Conservation (phyloP, 2,888 invertebrate species). For the Labia minor region DNA sequence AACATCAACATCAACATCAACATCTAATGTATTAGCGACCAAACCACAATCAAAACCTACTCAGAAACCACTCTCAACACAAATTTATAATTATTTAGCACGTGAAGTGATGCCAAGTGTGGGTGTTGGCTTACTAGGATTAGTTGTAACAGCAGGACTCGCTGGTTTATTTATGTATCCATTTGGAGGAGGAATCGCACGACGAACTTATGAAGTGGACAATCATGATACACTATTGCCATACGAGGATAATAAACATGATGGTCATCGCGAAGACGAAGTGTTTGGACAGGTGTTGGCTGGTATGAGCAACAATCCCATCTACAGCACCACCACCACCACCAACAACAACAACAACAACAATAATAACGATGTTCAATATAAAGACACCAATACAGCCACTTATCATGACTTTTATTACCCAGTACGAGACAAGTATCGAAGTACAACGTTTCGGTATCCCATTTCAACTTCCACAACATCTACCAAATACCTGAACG, state of each 20-base stretch:
- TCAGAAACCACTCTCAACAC: constrained; percentile 54
- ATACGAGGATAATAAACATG: constrained; percentile 38
- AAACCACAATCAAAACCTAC: constrained; percentile 29
- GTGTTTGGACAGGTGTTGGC: constrained; percentile 63
- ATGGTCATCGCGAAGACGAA: constrained; percentile 65
- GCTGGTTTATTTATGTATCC: constrained; percentile 70
- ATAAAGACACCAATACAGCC: constrained; percentile 24
- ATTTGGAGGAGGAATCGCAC: constrained; percentile 49
- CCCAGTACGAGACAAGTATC: constrained; percentile 21
- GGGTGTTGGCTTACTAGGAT: constrained; percentile 62
- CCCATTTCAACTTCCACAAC: constrained; percentile 48
- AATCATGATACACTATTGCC: constrained; percentile 30
- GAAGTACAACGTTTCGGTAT: constrained; percentile 19
- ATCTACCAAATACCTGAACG: constrained; percentile 43
- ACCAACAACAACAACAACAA: too few species aligned
- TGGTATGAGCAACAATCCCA: constrained; percentile 46
- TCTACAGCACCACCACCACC: constrained; percentile 25
- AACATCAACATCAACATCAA: constrained; percentile 46
- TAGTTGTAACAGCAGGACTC: constrained; percentile 61
- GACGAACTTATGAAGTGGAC: constrained; percentile 25
- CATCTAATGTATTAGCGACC: constrained; percentile 34
- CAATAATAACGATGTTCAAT: constrained; percentile 21
- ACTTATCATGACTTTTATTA: constrained; percentile 27
- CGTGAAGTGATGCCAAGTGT: constrained; percentile 73
- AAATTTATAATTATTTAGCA: constrained; percentile 65